phyloP scores from a whole-genome alignment of 2,797 vertebrate genomes.

The Coregonus ussuriensis region DNA sequence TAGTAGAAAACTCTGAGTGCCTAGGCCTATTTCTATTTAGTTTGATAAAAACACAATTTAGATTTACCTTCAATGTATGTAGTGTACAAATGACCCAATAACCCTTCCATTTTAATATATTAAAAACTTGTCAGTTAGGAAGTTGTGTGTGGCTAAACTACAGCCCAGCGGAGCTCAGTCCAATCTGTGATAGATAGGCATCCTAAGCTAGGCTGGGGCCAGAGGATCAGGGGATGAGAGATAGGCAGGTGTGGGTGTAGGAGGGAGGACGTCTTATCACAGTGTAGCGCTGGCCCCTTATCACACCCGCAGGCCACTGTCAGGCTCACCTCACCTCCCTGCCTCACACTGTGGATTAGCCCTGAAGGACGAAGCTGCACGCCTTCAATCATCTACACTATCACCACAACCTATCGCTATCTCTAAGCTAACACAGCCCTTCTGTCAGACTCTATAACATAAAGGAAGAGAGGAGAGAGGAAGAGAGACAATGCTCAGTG shows the following conservation, averaged over 20 bases:
- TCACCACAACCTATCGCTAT: slow-evolving; percentile 67
- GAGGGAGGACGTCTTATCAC: slow-evolving; percentile 62
- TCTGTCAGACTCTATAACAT: slow-evolving; percentile 50
- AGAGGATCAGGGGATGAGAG: slow-evolving; percentile 13
- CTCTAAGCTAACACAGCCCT: slow-evolving; percentile 42
- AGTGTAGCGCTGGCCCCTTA: slow-evolving; percentile 63
- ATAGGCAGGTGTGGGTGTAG: not conserved
- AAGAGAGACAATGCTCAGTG: not conserved
- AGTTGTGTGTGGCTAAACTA: not conserved
- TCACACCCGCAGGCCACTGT: slow-evolving; percentile 70
- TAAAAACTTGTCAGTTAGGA: not conserved
- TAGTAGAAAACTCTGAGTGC: not conserved
- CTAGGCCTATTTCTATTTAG: not conserved
- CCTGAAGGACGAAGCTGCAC: slow-evolving; percentile 77
- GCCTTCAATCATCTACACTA: slow-evolving; percentile 76
- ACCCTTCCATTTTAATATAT: not conserved
- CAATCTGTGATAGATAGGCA: slow-evolving; percentile 7
- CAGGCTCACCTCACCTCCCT: slow-evolving; percentile 41
- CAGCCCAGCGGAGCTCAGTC: not conserved
- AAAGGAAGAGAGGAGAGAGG: slow-evolving; percentile 40
- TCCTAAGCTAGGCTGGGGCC: not conserved
- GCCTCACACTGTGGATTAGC: slow-evolving; percentile 72
- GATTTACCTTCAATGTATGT: not conserved
- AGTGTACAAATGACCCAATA: not conserved
- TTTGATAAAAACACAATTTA: not conserved